Conservation (phyloP, 2,113 vertebrate genomes). For the Guaruba guarouba region DNA sequence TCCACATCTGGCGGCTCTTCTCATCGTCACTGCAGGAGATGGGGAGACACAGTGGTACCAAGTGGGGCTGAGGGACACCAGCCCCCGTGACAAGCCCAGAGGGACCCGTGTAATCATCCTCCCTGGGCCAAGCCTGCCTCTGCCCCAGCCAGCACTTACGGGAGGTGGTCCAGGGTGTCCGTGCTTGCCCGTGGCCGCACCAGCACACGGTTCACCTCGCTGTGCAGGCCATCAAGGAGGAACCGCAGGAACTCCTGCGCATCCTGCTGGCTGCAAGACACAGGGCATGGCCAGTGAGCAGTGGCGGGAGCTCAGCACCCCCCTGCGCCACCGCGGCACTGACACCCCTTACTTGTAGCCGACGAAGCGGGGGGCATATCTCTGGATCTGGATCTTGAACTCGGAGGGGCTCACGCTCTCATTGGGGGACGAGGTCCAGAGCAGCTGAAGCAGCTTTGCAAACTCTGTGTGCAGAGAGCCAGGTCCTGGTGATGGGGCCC, state of each 20-base stretch:
- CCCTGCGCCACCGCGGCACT: accelerated
- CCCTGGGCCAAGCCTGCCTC: neutral
- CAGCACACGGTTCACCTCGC: conserved; percentile 88
- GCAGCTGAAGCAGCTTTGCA: conserved; percentile 88
- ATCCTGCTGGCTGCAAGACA: conserved; percentile 88
- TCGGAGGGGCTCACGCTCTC: conserved; percentile 91
- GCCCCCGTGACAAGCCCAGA: neutral
- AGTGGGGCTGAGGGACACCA: accelerated
- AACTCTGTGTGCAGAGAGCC: conserved; percentile 77
- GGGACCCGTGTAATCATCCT: accelerated
- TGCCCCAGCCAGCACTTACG: conserved; percentile 74
- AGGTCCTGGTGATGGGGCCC: accelerated
- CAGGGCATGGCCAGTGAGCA: accelerated
- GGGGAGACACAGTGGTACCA: neutral
- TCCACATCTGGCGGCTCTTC: conserved; percentile 93
- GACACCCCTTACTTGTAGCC: conserved; percentile 89
- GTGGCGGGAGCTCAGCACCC: neutral
- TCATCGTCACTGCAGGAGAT: conserved; percentile 84
- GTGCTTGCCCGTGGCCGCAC: conserved; percentile 70
- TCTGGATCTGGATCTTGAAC: conserved; percentile 94
- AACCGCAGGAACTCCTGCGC: conserved; percentile 96
- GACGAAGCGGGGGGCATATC: conserved; percentile 89
- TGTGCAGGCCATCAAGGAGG: conserved; percentile 91
- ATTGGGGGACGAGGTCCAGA: conserved; percentile 88
- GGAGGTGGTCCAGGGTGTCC: conserved; percentile 87